Conservation (phyloP, 2,888 invertebrate genomes). For the Dryadula phaetusa region DNA sequence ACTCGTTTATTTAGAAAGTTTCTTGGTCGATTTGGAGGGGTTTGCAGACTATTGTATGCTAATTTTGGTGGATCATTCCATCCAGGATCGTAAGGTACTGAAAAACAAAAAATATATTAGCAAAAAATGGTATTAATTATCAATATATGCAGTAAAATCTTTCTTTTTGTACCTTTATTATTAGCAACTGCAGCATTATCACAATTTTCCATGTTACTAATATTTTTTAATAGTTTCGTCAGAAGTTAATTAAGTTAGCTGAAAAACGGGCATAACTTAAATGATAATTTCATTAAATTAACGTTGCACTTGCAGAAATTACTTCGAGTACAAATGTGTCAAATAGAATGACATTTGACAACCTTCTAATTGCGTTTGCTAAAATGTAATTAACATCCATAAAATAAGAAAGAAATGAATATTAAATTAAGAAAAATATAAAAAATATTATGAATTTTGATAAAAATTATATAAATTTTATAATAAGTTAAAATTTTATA, state of each 20-base stretch:
- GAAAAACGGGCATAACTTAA: not conserved
- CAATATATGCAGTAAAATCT: conserved; percentile 11
- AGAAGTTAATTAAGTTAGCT: not conserved
- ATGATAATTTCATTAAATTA: not conserved
- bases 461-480: no score
- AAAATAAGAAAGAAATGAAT: no score
- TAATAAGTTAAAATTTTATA: no score
- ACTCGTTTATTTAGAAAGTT: conserved; percentile 82
- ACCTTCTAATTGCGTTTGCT: not conserved
- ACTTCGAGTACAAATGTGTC: conserved; percentile 14
- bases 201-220: conserved; percentile 54
- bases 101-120: conserved; percentile 45
- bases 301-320: conserved; percentile 2
- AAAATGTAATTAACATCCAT: no score
- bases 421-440: no score
- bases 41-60: conserved; percentile 71
- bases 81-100: conserved; percentile 79
- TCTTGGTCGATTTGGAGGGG: conserved; percentile 71
- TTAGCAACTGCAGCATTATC: conserved; percentile 50
- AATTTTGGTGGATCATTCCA: conserved; percentile 85
- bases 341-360: conserved; percentile 3
- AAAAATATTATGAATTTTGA: no score
- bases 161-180: conserved; percentile 54
- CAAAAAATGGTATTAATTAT: not conserved
- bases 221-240: not conserved